These are phyloP conservation scores for Aurelia aurita DNA, from an alignment of 30 jellyfish, hydroid and myxozoan genomes.

Conservation along the genomic window DNA sequence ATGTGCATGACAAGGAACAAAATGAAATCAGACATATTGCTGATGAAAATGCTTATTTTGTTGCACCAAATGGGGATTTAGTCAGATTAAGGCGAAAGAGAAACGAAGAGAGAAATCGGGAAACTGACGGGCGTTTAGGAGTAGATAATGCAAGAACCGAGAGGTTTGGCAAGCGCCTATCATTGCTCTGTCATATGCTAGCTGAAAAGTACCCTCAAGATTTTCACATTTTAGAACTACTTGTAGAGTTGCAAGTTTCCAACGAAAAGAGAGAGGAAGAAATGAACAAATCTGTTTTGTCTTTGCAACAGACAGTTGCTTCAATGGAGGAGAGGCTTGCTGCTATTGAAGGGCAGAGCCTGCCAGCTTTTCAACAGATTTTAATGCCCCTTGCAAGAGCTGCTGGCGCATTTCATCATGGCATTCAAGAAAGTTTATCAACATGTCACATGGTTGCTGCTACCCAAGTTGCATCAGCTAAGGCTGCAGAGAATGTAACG, in stretches of 20 bases:
- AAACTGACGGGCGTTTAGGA: not conserved
- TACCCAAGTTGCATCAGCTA: not conserved
- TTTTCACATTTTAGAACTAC: constrained; percentile 80
- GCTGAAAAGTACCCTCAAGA: constrained; percentile 89
- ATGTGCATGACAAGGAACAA: not conserved
- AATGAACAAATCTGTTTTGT: constrained; percentile 44
- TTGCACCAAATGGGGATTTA: constrained; percentile 60
- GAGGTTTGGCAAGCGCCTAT: constrained; percentile 60
- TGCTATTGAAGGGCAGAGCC: constrained; percentile 31
- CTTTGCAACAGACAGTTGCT: constrained; percentile 40
- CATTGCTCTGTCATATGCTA: constrained; percentile 77
- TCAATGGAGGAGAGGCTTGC: constrained; percentile 53
- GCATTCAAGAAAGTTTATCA: constrained; percentile 34
- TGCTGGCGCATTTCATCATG: constrained; percentile 37
- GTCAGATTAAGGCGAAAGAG: constrained; percentile 43
- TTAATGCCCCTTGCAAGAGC: constrained; percentile 52
- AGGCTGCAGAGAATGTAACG: not conserved
- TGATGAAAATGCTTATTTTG: constrained; percentile 41
- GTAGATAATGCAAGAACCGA: constrained; percentile 11
- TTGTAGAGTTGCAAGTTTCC: constrained; percentile 87
- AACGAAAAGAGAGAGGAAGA: constrained; percentile 84
- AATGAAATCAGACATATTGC: not conserved
- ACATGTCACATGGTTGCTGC: not conserved
- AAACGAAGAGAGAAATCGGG: not conserved
- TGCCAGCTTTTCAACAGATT: constrained; percentile 48